Evolutionary conservation across 92 coral and sea anemone genomes (phyloP), one percentile per base, ranked within the genome.

Genomic region (Galaxea fascicularis): DNA sequence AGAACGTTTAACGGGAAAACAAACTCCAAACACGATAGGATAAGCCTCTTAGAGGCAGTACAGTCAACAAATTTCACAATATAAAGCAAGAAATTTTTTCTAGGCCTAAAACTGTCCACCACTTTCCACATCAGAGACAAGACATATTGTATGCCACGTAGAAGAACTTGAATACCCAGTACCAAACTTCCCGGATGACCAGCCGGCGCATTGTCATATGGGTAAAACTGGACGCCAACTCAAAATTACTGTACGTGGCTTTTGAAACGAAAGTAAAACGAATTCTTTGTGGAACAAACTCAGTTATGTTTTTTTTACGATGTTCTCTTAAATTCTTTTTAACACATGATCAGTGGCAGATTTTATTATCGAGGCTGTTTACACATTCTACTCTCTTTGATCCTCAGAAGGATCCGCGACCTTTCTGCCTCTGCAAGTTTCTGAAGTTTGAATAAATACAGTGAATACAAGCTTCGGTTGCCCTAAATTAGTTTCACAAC

Each of bases 111-210:
- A 57, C 25, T 28, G 21, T 70, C 77, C 77, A 24, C 57, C 15
- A 58, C 30, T 70, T 82, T 71, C 71, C n/a, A 20, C 9, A 35
- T 10, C 20, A n/a, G 28, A 22, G 56, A 27, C 45, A 44, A 82
- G 86, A 71, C 86, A 82, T 84, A 21, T 60, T 35, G 79, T 84
- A 77, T 91, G 94, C 94, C 94, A 91, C 94, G 94, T 91, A 88
- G 85, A 79, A 79, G 82, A 54, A n/a, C 39, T 51, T 75, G 45
- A 57, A 27, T 65, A 16, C 59, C 66, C 18, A 24, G 41, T 54
- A 35, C 27, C 59, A 35, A 87, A 90, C 64, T 31, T 46, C 94
- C 92, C 92, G 92, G 92, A 89, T 89, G 93, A 80, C 83, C 69
- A 66, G 54, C 89, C 86, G 86, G 87, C 94, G 94, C 94, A 83